Base-by-base conservation (phyloP, 2,888 invertebrate genomes). In the Ferrisia virgata region DNA sequence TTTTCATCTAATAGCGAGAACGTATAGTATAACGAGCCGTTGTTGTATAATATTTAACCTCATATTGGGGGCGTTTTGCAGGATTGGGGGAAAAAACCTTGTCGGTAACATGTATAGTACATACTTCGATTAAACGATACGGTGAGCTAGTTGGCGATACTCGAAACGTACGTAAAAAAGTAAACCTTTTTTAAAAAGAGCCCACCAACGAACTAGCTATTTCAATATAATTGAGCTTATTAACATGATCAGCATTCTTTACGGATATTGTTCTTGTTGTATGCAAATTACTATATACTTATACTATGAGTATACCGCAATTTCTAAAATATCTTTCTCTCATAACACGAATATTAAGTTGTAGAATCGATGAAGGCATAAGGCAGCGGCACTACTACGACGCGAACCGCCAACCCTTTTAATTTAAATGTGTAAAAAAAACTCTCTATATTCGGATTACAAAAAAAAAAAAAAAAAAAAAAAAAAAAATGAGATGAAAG, bases 161-260 rank as follows among this genome's bases (percentile, higher is more conserved):
- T 53, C 13, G 53, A 53, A 53, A 36, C 4, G 36, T 36, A 36
- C 36, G 5, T 36, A 47, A 47, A 47, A 53, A 53, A 53, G 18
- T n/a, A n/a, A n/a, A n/a, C n/a, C n/a, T n/a, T n/a, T n/a, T n/a
- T n/a, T n/a, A n/a, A n/a, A n/a, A n/a, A n/a, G n/a, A n/a, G 22
- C 9, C 53, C 22, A 22, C n/a, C n/a, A 22, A 8, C 53, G 8
- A 53, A 53, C 53, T 53, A 53, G 69, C 69, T 69, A 31, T 69
- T 31, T 69, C 69, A 33, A 69, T 69, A 33, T 69, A 69, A 69
- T 69, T 69, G 69, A 69, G 69, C 69, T 69, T 69, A 69, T 69
- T 69, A 69, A 69, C 69, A 69, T 69, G 69, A 69, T 33, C 31
- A 69, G 69, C 69, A 33, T 69, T 33, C 31, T 69, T 69, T 69